These are phyloP conservation scores for Rhea pennata DNA, from an alignment of 2,113 vertebrate species.

Conservation along the genomic window DNA sequence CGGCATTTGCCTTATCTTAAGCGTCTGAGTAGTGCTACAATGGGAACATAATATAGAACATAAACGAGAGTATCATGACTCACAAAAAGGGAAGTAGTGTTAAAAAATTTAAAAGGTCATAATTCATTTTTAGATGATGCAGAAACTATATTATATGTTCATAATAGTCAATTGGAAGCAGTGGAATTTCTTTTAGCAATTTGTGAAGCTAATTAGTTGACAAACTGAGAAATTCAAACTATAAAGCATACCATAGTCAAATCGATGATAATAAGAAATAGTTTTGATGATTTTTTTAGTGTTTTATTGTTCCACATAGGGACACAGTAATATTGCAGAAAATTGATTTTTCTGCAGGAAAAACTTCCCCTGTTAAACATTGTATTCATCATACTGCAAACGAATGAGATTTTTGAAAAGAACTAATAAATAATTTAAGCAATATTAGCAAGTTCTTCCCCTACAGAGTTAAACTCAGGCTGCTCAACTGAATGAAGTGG, in stretches of 20 bases:
- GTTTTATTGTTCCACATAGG: conserved; percentile 30
- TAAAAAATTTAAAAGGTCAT: conserved; percentile 49
- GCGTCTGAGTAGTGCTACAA: neutral
- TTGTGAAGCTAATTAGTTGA: conserved; percentile 60
- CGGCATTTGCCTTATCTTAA: neutral
- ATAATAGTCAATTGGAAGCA: conserved; percentile 42
- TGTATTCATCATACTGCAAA: conserved; percentile 16
- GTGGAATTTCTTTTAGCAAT: conserved; percentile 48
- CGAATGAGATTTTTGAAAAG: neutral
- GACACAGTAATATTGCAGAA: conserved; percentile 2
- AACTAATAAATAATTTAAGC: conserved; percentile 21
- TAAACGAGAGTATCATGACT: conserved; percentile 32
- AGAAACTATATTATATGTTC: conserved; percentile 2
- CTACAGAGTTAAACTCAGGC: neutral
- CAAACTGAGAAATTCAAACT: conserved; percentile 19
- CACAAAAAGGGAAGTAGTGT: conserved; percentile 11
- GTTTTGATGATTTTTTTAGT: conserved; percentile 7
- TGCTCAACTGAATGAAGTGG: conserved; percentile 3
- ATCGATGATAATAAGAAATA: conserved; percentile 43
- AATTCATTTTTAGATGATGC: conserved; percentile 37
- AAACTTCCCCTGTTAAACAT: conserved; percentile 4
- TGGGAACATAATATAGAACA: neutral
- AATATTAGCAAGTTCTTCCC: neutral
- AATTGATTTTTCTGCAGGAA: conserved; percentile 47
- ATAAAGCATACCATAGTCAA: conserved; percentile 37